Evolutionary conservation across 2,888 invertebrate genomes (phyloP).

Genomic region (Drosophila rubida): DNA sequence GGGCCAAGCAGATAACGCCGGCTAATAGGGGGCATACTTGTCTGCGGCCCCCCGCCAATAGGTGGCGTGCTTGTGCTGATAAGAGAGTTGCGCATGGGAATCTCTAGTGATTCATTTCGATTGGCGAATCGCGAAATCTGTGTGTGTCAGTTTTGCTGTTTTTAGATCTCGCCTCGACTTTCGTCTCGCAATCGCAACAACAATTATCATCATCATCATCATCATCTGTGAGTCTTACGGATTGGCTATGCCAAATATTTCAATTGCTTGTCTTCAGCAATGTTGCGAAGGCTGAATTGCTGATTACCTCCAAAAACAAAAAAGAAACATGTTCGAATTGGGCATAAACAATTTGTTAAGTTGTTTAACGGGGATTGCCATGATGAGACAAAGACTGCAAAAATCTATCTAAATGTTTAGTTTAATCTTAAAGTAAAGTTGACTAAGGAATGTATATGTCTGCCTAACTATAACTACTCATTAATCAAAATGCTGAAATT

Average conservation of each 20-base stretch:
- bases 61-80: constrained; percentile 33
- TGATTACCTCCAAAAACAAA: constrained; percentile 18
- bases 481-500: no score
- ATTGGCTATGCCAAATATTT: constrained; percentile 19
- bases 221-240: constrained; percentile 2
- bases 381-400: not conserved
- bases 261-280: constrained; percentile 20
- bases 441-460: no score
- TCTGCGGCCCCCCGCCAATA: not conserved
- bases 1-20: constrained; percentile 50
- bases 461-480: no score
- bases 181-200: constrained; percentile 28
- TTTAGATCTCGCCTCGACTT: constrained; percentile 23
- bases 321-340: constrained; percentile 16
- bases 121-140: constrained; percentile 24
- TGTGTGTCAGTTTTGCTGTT: constrained; percentile 29
- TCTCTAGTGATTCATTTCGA: constrained; percentile 46
- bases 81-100: constrained; percentile 25
- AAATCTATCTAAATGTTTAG: not conserved
- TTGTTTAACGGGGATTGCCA: constrained; percentile 15
- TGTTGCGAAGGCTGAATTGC: constrained; percentile 17
- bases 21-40: constrained; percentile 16
- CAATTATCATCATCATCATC: constrained; percentile 9
- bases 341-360: constrained; percentile 11
- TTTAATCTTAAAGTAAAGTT: not conserved